Evolutionary conservation across 2,888 invertebrate genomes (phyloP).

Genomic region (Drosophila buzzatii): DNA sequence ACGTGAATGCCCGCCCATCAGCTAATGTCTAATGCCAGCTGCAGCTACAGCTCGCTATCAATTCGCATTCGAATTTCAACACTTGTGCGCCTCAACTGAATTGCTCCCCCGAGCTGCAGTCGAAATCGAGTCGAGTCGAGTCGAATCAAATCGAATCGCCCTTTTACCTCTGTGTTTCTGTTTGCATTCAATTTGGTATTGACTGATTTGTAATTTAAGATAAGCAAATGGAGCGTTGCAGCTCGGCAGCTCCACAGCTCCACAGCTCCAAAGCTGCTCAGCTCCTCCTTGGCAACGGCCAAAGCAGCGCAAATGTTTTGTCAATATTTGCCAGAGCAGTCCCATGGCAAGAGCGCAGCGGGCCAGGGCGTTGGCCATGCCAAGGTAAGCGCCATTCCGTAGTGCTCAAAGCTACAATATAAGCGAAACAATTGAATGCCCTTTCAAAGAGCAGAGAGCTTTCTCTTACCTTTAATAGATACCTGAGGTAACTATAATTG

Average conservation of each 20-base stretch:
- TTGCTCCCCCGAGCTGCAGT: constrained; percentile 41
- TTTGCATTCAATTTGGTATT: constrained; percentile 77
- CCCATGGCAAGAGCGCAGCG: background rate
- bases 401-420: constrained; percentile 7
- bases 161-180: constrained; percentile 45
- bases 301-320: constrained; percentile 71
- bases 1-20: constrained; percentile 33
- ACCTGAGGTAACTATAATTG: background rate
- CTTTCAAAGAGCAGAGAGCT: background rate
- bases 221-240: constrained; percentile 73
- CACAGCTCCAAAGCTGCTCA: constrained; percentile 15
- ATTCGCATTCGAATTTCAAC: constrained; percentile 36
- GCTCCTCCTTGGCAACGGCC: constrained; percentile 35
- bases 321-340: constrained; percentile 70
- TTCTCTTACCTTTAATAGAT: background rate
- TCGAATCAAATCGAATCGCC: constrained; percentile 14
- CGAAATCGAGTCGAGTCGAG: background rate
- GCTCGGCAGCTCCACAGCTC: constrained; percentile 18
- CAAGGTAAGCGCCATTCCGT: constrained; percentile 33
- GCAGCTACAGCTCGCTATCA: constrained; percentile 8
- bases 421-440: background rate
- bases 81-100: constrained; percentile 39
- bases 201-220: constrained; percentile 81
- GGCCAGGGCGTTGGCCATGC: constrained; percentile 4
- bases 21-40: constrained; percentile 2